Conservation (phyloP, 2,797 vertebrate genomes). For the Eremophila alpestris region DNA sequence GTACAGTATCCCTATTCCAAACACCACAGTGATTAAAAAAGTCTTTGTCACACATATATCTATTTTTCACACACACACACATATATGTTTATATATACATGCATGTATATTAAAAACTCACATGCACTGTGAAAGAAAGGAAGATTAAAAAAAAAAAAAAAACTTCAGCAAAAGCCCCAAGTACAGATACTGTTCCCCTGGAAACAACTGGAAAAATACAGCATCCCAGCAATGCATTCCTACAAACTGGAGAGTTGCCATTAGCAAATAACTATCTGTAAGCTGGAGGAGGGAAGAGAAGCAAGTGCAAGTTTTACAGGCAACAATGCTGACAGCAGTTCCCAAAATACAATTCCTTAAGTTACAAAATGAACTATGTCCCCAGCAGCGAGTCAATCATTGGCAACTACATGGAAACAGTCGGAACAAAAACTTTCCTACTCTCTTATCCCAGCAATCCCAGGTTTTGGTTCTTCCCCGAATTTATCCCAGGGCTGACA, state of each 20-base stretch:
- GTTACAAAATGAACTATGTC: slow-evolving; percentile 3
- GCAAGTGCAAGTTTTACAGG: background rate
- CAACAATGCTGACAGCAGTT: slow-evolving; percentile 25
- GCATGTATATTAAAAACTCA: background rate
- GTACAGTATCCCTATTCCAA: background rate
- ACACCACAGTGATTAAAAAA: background rate
- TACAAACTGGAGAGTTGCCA: slow-evolving; percentile 46
- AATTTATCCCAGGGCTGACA: background rate
- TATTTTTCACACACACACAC: background rate
- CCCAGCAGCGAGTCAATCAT: background rate
- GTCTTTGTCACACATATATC: background rate
- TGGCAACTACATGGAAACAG: background rate
- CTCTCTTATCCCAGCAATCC: background rate
- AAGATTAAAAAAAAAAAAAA: background rate
- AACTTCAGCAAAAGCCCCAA: background rate
- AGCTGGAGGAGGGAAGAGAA: slow-evolving; percentile 25
- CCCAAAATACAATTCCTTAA: slow-evolving; percentile 60
- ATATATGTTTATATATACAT: background rate
- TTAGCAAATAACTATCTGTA: slow-evolving; percentile 7
- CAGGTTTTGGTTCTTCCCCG: background rate
- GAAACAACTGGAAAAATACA: slow-evolving; percentile 60
- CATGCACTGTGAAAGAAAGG: background rate
- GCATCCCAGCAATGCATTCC: slow-evolving; percentile 46
- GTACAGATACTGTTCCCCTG: slow-evolving; percentile 20
- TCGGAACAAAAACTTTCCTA: background rate